Percentiles rank a stretch among this genome's conserved stretches.
Conservation (phyloP, 2,113 vertebrate species). For the Sciurus niger region DNA sequence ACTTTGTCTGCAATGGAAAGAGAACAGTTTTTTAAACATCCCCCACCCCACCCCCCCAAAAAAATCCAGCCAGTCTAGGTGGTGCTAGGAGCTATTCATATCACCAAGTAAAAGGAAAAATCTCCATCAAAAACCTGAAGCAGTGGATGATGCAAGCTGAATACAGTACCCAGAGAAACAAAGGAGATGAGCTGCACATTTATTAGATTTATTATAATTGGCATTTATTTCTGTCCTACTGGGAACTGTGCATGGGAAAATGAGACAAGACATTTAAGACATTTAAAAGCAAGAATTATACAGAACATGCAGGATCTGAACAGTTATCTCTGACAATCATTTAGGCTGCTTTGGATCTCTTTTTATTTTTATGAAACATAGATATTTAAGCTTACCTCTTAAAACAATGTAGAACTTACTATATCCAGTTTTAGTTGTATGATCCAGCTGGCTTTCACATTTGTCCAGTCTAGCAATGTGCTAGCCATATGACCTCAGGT, state of each 20-base stretch:
- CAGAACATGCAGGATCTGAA: not conserved
- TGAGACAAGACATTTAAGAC: not conserved
- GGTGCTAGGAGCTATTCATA: not conserved
- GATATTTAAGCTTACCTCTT: constrained; percentile 1
- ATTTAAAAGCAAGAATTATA: not conserved
- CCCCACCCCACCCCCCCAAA: too few relatives aligned
- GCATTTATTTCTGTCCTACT: not conserved
- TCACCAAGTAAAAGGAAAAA: not conserved
- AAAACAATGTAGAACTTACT: not conserved
- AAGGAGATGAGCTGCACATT: not conserved
- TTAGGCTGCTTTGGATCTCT: not conserved
- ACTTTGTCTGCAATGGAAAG: not conserved
- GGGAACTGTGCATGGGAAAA: not conserved
- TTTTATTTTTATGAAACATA: not conserved
- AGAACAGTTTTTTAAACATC: not conserved
- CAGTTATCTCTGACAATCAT: not conserved
- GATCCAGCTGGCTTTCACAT: not conserved
- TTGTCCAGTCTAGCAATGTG: not conserved
- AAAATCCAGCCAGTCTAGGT: not conserved
- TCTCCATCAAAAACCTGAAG: constrained; percentile 23
- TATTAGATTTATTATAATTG: not conserved
- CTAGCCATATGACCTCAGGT: not conserved
- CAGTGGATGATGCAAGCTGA: not conserved
- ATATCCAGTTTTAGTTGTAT: not conserved
- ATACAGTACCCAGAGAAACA: not conserved